phyloP scores from a whole-genome alignment of 1,140 invertebrate genomes.

The Caenorhabditis remanei region DNA sequence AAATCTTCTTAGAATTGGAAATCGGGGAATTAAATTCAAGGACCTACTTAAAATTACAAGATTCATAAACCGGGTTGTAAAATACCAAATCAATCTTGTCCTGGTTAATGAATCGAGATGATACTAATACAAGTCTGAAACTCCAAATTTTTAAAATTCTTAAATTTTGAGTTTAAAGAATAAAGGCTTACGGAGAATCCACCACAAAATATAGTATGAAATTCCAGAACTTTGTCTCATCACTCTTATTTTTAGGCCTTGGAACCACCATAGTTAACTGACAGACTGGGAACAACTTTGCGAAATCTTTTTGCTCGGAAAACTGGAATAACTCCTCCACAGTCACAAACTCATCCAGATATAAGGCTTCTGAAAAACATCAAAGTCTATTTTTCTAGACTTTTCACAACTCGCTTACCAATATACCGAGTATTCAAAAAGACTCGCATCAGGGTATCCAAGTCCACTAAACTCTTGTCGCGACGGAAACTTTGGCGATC shows the following conservation, averaged over 20 bases:
- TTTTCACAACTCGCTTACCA: background rate
- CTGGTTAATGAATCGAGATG: background rate
- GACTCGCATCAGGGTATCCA: slow-evolving; percentile 28
- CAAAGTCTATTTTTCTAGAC: background rate
- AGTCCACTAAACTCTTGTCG: background rate
- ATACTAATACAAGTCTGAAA: slow-evolving; percentile 14
- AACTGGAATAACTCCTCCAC: background rate
- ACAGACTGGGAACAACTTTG: slow-evolving; percentile 25
- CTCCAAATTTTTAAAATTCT: too few species aligned
- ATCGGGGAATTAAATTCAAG: too few species aligned
- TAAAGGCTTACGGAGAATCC: slow-evolving; percentile 18
- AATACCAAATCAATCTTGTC: slow-evolving; percentile 33
- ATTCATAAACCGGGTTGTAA: slow-evolving; percentile 10
- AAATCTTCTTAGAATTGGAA: background rate
- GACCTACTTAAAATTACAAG: slow-evolving; percentile 22
- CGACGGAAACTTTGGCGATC: background rate
- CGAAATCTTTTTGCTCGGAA: slow-evolving; percentile 37
- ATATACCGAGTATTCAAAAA: slow-evolving; percentile 15
- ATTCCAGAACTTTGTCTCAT: slow-evolving; percentile 9
- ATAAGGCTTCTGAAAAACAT: slow-evolving; percentile 12
- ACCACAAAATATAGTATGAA: slow-evolving; percentile 15
- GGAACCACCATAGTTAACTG: background rate
- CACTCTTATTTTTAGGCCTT: background rate
- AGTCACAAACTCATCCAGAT: slow-evolving; percentile 5
- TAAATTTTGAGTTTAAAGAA: background rate